Evolutionary conservation across 2,888 invertebrate species (phyloP).

Genomic region (Torymus texanus): DNA sequence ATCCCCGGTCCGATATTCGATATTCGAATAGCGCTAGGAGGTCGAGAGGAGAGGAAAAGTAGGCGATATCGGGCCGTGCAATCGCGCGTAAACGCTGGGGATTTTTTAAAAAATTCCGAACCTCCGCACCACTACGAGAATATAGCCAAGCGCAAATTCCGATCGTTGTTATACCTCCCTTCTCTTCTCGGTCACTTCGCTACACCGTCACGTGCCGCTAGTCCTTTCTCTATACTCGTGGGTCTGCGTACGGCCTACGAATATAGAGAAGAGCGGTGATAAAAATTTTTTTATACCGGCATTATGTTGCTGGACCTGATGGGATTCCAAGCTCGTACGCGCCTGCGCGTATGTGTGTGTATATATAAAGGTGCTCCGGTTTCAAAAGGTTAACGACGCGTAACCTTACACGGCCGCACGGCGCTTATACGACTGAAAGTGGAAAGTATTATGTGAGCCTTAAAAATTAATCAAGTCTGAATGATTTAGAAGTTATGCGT

Average conservation of each 20-base stretch:
- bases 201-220: no score
- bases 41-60: background rate
- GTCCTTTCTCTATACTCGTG: no score
- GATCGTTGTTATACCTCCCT: background rate
- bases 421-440: no score
- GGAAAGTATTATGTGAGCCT: no score
- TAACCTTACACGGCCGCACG: no score
- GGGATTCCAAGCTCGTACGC: slow-evolving; percentile 6
- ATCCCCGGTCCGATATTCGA: slow-evolving; percentile 44
- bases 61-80: slow-evolving; percentile 17
- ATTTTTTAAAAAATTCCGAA: slow-evolving; percentile 31
- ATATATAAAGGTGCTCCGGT: no score
- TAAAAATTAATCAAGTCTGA: no score
- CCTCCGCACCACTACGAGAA: background rate
- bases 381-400: background rate
- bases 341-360: background rate
- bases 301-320: background rate
- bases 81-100: slow-evolving; percentile 27
- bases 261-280: slow-evolving; percentile 3
- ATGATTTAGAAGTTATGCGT: no score
- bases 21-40: slow-evolving; percentile 42
- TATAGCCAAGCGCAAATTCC: background rate
- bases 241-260: no score
- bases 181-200: background rate
- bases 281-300: slow-evolving; percentile 9